phyloP scores from a whole-genome alignment of 2,888 invertebrate species.

The Horisme vitalbata region DNA sequence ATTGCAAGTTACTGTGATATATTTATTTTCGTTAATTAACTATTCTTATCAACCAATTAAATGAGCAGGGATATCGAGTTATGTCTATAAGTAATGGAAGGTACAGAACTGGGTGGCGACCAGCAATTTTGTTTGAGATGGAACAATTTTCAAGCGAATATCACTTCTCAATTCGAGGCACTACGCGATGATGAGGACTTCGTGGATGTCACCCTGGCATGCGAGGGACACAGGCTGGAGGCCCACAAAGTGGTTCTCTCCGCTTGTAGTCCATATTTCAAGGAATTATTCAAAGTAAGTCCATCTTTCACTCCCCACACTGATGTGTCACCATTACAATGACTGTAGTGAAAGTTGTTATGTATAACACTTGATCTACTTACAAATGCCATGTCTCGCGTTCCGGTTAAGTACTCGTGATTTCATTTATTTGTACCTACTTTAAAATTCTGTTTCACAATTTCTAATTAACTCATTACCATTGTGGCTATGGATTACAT shows the following conservation, averaged over 20 bases:
- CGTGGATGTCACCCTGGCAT: slow-evolving; percentile 94
- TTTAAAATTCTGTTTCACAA: slow-evolving; percentile 81
- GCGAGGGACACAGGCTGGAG: slow-evolving; percentile 91
- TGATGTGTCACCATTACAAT: slow-evolving; percentile 84
- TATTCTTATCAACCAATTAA: slow-evolving; percentile 83
- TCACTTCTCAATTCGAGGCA: slow-evolving; percentile 93
- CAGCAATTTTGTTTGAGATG: slow-evolving; percentile 95
- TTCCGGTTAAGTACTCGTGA: slow-evolving; percentile 83
- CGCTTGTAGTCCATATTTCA: slow-evolving; percentile 94
- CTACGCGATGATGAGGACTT: slow-evolving; percentile 93
- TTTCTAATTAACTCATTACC: slow-evolving; percentile 80
- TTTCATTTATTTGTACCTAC: slow-evolving; percentile 81
- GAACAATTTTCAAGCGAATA: slow-evolving; percentile 95
- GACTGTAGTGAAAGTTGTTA: slow-evolving; percentile 83
- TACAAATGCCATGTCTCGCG: slow-evolving; percentile 83
- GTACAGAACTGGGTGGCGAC: slow-evolving; percentile 86
- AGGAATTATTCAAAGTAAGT: slow-evolving; percentile 92
- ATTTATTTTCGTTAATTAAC: slow-evolving; percentile 82
- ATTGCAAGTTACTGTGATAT: slow-evolving; percentile 83
- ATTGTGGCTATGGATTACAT: slow-evolving; percentile 60
- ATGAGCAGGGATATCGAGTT: slow-evolving; percentile 83
- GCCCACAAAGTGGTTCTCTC: slow-evolving; percentile 94
- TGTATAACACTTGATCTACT: slow-evolving; percentile 83
- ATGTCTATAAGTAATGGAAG: slow-evolving; percentile 84
- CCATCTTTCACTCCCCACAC: slow-evolving; percentile 81